Conservation (phyloP, 2,888 invertebrate species). For the Agriotes lineatus region DNA sequence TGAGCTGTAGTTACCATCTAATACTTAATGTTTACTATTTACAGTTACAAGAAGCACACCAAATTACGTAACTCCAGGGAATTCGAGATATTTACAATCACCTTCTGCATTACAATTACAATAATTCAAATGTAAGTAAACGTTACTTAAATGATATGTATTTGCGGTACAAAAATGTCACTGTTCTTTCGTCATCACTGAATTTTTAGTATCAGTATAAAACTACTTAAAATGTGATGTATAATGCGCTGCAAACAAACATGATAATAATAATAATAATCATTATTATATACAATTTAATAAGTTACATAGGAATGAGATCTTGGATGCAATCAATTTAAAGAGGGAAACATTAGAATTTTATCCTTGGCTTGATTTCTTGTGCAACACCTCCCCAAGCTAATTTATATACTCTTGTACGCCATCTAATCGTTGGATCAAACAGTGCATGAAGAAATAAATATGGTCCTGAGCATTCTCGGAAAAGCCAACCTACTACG, state of each 20-base stretch:
- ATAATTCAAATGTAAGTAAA: slow-evolving; percentile 13
- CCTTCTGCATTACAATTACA: slow-evolving; percentile 18
- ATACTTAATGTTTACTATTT: not conserved
- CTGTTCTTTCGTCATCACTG: not conserved
- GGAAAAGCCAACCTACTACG: slow-evolving; percentile 93
- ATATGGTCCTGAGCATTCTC: slow-evolving; percentile 91
- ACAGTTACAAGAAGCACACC: slow-evolving; percentile 26
- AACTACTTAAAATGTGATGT: slow-evolving; percentile 15
- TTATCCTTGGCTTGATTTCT: slow-evolving; percentile 83
- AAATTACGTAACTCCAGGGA: not conserved
- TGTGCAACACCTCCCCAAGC: slow-evolving; percentile 97
- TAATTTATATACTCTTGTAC: slow-evolving; percentile 89
- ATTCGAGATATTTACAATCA: not conserved
- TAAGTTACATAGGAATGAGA: slow-evolving; percentile 37
- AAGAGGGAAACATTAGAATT: slow-evolving; percentile 67
- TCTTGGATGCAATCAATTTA: slow-evolving; percentile 23
- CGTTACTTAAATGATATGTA: slow-evolving; percentile 42
- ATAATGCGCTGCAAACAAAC: slow-evolving; percentile 14
- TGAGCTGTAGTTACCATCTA: not conserved
- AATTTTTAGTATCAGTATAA: slow-evolving; percentile 20
- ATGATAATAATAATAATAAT: too few relatives aligned
- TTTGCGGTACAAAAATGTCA: slow-evolving; percentile 23
- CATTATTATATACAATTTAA: slow-evolving; percentile 17
- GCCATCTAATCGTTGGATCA: slow-evolving; percentile 93
- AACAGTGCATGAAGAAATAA: slow-evolving; percentile 88